Evolutionary conservation across 2,888 invertebrate species (phyloP).

Genomic region (Parnassius mnemosyne): DNA sequence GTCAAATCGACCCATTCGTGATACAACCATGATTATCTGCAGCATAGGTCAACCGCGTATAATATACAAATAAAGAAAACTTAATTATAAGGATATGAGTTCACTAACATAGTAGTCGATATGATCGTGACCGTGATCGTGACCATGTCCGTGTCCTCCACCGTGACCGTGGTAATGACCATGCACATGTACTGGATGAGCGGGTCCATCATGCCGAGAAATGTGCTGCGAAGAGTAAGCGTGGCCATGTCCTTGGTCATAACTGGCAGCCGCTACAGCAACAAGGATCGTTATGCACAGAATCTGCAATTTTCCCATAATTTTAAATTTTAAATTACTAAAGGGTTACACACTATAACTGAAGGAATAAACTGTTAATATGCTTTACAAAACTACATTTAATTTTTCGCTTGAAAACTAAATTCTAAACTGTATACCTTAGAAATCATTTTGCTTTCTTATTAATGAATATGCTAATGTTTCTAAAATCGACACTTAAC

Average conservation of each 20-base stretch:
- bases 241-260: constrained; percentile 43
- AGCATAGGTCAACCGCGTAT: no score
- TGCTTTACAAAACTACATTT: background rate
- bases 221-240: constrained; percentile 62
- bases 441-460: constrained; percentile 56
- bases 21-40: no score
- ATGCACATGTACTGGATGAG: constrained; percentile 46
- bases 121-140: constrained; percentile 36
- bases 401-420: constrained; percentile 4
- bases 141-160: constrained; percentile 36
- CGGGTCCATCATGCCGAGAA: constrained; percentile 56
- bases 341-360: no score
- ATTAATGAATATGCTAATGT: constrained; percentile 45
- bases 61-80: no score
- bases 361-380: no score
- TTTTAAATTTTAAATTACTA: background rate
- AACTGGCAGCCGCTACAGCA: constrained; percentile 40
- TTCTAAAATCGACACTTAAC: constrained; percentile 48
- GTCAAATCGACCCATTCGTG: no score
- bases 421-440: constrained; percentile 49
- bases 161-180: constrained; percentile 48
- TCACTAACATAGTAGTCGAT: constrained; percentile 36
- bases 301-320: constrained; percentile 28
- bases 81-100: no score
- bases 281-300: constrained; percentile 45